Conservation (phyloP, 2,113 vertebrate genomes). For the Cichladusa arquata region DNA sequence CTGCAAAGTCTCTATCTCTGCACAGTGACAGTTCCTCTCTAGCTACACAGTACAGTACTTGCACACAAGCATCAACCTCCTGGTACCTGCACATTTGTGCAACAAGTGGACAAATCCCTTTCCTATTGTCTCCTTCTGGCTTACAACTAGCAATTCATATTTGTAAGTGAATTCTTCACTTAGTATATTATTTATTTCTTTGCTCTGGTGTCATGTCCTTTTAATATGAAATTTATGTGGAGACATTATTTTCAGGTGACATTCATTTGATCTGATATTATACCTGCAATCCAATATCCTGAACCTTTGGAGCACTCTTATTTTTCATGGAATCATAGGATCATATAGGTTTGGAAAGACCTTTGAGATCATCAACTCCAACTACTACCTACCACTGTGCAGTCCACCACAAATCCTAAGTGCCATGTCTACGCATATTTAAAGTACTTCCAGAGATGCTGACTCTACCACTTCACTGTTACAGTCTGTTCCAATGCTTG, state of each 20-base stretch:
- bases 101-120: neutral
- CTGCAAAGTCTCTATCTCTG: neutral
- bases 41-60: neutral
- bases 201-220: neutral
- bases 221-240: neutral
- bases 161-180: neutral
- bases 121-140: neutral
- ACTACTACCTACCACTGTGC: accelerated
- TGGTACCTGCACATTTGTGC: neutral
- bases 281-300: neutral
- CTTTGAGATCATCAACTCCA: neutral
- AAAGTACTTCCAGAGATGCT: neutral
- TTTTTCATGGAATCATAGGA: neutral
- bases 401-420: neutral
- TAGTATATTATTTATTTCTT: neutral
- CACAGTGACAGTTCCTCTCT: neutral
- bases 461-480: neutral
- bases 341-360: neutral
- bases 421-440: accelerated
- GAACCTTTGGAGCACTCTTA: neutral
- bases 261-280: neutral
- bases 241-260: neutral
- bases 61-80: neutral
- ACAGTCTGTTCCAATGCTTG: neutral
- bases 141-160: neutral